Base-by-base conservation (phyloP, 2,797 vertebrate species). In the Lithobates sylvaticus region DNA sequence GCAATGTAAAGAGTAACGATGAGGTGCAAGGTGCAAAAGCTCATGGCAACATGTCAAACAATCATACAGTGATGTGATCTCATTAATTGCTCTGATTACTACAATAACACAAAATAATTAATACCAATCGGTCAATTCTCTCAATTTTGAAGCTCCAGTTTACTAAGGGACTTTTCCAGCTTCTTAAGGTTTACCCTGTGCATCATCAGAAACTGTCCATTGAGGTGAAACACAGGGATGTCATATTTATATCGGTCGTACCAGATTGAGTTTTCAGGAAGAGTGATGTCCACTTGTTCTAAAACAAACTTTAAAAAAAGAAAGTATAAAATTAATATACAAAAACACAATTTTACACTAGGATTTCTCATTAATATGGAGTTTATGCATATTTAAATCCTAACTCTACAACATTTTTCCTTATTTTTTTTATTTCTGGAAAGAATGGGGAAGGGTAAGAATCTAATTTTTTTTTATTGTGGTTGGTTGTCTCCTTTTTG, bases 201-300 rank as follows among this genome's bases (percentile, higher is more conserved):
- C 94, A 95, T 97, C 96, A 97, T 97, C 42, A 97, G 89, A 91
- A 96, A 96, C 84, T 94, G 93, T 36, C 96, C 96, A 88, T 97
- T 96, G 70, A 97, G 84, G 89, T 97, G 96, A 89, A 97, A 97
- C 85, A 97, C 96, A 0, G 96, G 96, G 88, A 97, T 96, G 88
- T 97, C 95, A 15, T 94, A 93, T 86, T 93, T 96, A 88, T 97
- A 97, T 77, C 94, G 93, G 44, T 96, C 93, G 86, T 92, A 93
- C 96, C 96, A 97, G 0, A 42, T 84, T 0, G 88, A 92, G 86
- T 97, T 96, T 88, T 96, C 94, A 23, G 95, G 95, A 88, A 95
- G 93, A 29, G 93, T 95, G 89, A 97, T 96, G 88, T 97, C 95
- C 74, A 97, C 94, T 89, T 96, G 95, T 92, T 96, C 95, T 86